Evolutionary conservation across 2,113 vertebrate genomes (phyloP), one percentile per base, ranked within the genome.

Genomic region (Nothocercus julius): DNA sequence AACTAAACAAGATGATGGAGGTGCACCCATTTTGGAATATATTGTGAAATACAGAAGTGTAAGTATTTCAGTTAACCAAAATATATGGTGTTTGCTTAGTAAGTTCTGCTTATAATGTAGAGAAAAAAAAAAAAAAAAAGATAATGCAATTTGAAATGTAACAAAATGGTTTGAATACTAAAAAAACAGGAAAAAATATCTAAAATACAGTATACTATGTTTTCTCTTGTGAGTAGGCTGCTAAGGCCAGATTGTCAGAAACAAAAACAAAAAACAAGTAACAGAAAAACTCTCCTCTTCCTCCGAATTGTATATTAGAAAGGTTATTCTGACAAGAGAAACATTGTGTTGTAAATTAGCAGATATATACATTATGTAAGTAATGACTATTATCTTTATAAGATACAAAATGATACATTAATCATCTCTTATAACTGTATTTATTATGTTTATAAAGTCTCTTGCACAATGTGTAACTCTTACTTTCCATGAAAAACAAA

Each of bases 1-100:
- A 96, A 99, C 98, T 87, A 99, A 99, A 91, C 99, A 99, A 94
- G 99, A 99, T 49, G 99, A 99, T 38, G 99, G 99, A 74, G 99
- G 99, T 24, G 99, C 99, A 80, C 99, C 99, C 69, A 99, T 99
- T 82, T 97, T 99, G 97, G 99, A 99, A 97, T 99, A 99, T 77
- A 99, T 99, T 11, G 98, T 99, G 85, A 99, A 99, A 97, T 99
- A 99, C 66, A 98, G 99, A 97, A 99, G 98, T 93, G 99, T 99
- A 97, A 99, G 99, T 98, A 85, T 56, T 58, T 49, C 30, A 45
- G 13, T 83, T 84, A 69, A 36, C 63, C 44, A 44, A 30, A 84
- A 78, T 20, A 61, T 8, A 2, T 53, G 8, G 15, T 8, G 73
- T 82, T n/a, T 59, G 30, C 59, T 25, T 32, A 51, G 10, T 81